phyloP scores from a whole-genome alignment of 2,888 invertebrate species.

The Volucella zonaria region DNA sequence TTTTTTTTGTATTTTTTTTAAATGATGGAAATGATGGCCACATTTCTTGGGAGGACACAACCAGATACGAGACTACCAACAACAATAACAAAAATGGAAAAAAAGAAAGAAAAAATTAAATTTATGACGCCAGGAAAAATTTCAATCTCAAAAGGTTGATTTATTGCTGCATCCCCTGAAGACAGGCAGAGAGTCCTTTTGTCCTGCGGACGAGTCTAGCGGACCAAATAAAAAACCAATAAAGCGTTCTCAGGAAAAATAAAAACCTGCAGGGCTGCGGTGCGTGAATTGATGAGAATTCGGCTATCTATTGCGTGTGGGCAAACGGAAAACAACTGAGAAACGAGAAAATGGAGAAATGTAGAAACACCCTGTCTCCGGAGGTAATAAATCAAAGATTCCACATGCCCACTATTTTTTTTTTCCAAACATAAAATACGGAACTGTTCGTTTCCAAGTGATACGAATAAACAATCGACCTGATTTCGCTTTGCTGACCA shows the following conservation, averaged over 20 bases:
- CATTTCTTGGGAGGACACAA: slow-evolving; percentile 38
- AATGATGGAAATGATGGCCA: slow-evolving; percentile 56
- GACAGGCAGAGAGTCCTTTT: slow-evolving; percentile 53
- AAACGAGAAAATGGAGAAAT: too few species aligned
- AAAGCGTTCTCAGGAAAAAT: slow-evolving; percentile 41
- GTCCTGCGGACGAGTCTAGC: slow-evolving; percentile 45
- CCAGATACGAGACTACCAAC: slow-evolving; percentile 9
- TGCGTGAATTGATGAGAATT: slow-evolving; percentile 57
- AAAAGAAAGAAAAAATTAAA: slow-evolving; percentile 48
- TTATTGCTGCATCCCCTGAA: slow-evolving; percentile 66
- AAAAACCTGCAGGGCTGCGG: slow-evolving; percentile 25
- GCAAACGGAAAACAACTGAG: too few species aligned
- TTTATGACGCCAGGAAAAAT: slow-evolving; percentile 69
- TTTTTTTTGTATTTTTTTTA: slow-evolving; percentile 31
- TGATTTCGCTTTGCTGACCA: slow-evolving; percentile 32
- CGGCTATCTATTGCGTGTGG: slow-evolving; percentile 58
- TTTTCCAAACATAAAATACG: slow-evolving; percentile 11
- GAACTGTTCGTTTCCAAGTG: slow-evolving; percentile 57
- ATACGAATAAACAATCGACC: slow-evolving; percentile 60
- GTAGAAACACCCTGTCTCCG: slow-evolving; percentile 51
- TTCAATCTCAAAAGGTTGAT: slow-evolving; percentile 73
- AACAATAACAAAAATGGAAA: background rate
- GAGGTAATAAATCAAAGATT: slow-evolving; percentile 69
- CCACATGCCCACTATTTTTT: slow-evolving; percentile 41
- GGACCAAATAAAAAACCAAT: slow-evolving; percentile 50